These are phyloP conservation scores for Mechanitis messenoides DNA, from an alignment of 2,888 invertebrate genomes.

Conservation along the genomic window DNA sequence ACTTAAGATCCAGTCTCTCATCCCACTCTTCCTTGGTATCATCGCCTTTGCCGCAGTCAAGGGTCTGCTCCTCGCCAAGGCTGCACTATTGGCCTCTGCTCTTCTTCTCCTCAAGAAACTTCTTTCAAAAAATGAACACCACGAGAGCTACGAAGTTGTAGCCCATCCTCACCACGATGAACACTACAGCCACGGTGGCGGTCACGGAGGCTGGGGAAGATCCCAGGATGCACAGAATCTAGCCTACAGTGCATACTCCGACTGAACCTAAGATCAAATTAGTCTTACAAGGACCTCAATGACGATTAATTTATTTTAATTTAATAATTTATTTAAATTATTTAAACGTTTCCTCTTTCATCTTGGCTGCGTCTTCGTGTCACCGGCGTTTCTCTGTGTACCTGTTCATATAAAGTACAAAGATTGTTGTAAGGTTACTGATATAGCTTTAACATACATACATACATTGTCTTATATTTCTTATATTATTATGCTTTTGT, in stretches of 20 bases:
- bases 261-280: conserved; percentile 60
- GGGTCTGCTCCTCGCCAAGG: conserved; percentile 89
- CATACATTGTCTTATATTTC: too few relatives aligned
- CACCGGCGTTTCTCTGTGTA: conserved; percentile 30
- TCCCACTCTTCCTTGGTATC: conserved; percentile 83
- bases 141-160: conserved; percentile 86
- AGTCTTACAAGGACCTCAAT: conserved; percentile 65
- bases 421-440: conserved; percentile 42
- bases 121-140: conserved; percentile 79
- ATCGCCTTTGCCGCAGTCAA: conserved; percentile 89
- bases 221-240: conserved; percentile 81
- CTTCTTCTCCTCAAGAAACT: conserved; percentile 82
- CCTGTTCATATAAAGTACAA: conserved; percentile 50
- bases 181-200: conserved; percentile 73
- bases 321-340: conserved; percentile 65
- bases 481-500: conserved; percentile 49
- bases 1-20: conserved; percentile 85
- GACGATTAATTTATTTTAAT: conserved; percentile 57
- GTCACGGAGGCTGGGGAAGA: conserved; percentile 81
- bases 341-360: conserved; percentile 36
- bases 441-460: conserved; percentile 53
- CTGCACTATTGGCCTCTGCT: conserved; percentile 85
- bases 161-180: conserved; percentile 81
- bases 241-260: conserved; percentile 82
- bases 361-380: conserved; percentile 27